A percentile compares a stretch with the other conserved stretches of the same genome.
phyloP scores from a whole-genome alignment of 2,113 vertebrate species.

The Conger conger region DNA sequence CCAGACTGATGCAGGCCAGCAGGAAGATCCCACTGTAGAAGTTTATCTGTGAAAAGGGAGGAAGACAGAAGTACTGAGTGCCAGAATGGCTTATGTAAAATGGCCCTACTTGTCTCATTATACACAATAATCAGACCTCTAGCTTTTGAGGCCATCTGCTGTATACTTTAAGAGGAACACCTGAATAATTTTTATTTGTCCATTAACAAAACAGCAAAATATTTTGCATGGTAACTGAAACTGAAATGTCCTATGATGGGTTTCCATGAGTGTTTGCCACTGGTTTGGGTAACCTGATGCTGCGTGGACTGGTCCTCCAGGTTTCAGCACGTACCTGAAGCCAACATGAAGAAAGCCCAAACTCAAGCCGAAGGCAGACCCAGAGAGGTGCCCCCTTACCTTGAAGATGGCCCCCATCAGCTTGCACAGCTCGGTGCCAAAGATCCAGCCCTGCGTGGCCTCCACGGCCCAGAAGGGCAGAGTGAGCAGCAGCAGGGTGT shows the following conservation, averaged over 20 bases:
- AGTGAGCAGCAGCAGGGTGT: slow-evolving; percentile 75
- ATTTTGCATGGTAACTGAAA: background rate
- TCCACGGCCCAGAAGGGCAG: slow-evolving; percentile 78
- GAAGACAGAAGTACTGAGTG: background rate
- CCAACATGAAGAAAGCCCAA: background rate
- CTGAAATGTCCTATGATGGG: background rate
- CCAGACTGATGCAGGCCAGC: slow-evolving; percentile 84
- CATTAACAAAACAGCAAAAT: background rate
- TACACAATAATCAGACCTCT: background rate
- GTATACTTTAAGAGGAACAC: background rate
- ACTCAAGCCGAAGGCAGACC: background rate
- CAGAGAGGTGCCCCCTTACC: slow-evolving; percentile 47
- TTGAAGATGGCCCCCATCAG: slow-evolving; percentile 73
- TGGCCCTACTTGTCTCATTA: background rate
- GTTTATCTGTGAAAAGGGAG: slow-evolving; percentile 66
- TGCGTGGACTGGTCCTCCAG: background rate
- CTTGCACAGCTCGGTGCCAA: slow-evolving; percentile 72
- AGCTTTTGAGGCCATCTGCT: background rate
- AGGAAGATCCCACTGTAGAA: slow-evolving; percentile 86
- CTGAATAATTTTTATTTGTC: background rate
- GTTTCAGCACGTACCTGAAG: background rate
- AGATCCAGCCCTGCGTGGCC: slow-evolving; percentile 67
- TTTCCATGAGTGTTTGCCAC: background rate
- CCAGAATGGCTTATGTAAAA: background rate
- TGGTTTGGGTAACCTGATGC: background rate